A percentile compares a stretch with the other conserved stretches of the same genome.
These are phyloP conservation scores for Lemur catta DNA, from an alignment of 2,797 vertebrate species.

Conservation along the genomic window DNA sequence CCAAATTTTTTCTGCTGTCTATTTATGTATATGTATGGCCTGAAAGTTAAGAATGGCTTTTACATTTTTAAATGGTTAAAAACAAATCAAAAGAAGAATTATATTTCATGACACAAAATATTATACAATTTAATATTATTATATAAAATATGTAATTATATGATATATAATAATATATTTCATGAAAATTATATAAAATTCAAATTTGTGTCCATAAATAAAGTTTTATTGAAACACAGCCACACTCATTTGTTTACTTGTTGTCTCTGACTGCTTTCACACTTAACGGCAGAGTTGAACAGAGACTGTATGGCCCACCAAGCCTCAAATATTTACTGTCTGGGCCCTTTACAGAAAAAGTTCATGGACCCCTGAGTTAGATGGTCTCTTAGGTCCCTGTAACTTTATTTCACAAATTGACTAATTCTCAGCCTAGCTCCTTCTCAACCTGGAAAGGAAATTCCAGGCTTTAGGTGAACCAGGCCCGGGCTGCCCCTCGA, in stretches of 20 bases:
- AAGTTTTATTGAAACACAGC: neutral
- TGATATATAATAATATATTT: neutral
- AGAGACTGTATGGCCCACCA: accelerated
- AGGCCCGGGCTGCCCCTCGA: neutral
- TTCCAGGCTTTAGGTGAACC: neutral
- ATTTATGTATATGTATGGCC: neutral
- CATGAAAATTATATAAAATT: neutral
- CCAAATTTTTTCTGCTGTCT: neutral
- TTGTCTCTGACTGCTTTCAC: neutral
- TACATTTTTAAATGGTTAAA: neutral
- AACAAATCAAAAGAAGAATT: neutral
- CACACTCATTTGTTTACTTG: neutral
- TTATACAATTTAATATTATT: neutral
- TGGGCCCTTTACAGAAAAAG: neutral
- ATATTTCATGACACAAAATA: neutral
- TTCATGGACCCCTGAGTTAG: neutral
- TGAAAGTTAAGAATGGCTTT: neutral
- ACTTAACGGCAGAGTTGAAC: neutral
- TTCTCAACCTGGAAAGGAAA: neutral
- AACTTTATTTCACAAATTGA: neutral
- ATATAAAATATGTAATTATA: neutral
- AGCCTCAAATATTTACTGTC: neutral
- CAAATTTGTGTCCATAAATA: neutral
- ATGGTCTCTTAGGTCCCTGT: neutral
- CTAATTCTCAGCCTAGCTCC: neutral